Base-by-base conservation (phyloP, 2,888 invertebrate species). In the Papilio demoleus region DNA sequence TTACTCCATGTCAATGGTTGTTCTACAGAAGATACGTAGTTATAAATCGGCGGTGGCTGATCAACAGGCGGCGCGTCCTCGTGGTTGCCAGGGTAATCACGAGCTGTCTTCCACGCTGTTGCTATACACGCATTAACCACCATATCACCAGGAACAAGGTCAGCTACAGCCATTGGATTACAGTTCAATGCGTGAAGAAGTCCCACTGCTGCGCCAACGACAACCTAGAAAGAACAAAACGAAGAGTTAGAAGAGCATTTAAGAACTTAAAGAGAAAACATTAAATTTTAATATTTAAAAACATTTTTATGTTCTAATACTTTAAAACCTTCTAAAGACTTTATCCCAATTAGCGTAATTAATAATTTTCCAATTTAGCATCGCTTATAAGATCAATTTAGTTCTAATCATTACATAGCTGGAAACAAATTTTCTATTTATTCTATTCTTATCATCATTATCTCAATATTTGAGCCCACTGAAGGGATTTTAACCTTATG, bases 111-210 rank as follows among this genome's bases (percentile, higher is more conserved):
- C 94, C 95, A 96, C 0, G 95, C 96, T 0, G 95, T 89, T 0
- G 95, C 94, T 14, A 97, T 94, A 79, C 95, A 90, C 62, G 95
- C 94, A 79, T 96, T 96, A 24, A 96, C 95, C 9, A 96, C 95
- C 84, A 95, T 93, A 81, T 97, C 97, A 0, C 96, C 97, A 0
- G 97, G 97, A 0, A 97, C 95, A 68, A 97, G 93, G 82, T 97
- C 96, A 0, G 96, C 96, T 0, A 94, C 81, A 0, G 90, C 90
- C 11, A 93, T 90, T 0, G 93, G 93, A 74, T 95, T 93, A 76
- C 95, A 95, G 78, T 95, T 94, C 77, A 97, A 90, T 0, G 95
- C 94, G 72, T 95, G 94, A 14, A 97, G 86, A 0, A 97, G 90
- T 0, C 97, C 97, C 0, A 95, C 94, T 0, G 95, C 95, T 0